Conservation (phyloP, 2,797 vertebrate genomes). For the Bucorvus abyssinicus region DNA sequence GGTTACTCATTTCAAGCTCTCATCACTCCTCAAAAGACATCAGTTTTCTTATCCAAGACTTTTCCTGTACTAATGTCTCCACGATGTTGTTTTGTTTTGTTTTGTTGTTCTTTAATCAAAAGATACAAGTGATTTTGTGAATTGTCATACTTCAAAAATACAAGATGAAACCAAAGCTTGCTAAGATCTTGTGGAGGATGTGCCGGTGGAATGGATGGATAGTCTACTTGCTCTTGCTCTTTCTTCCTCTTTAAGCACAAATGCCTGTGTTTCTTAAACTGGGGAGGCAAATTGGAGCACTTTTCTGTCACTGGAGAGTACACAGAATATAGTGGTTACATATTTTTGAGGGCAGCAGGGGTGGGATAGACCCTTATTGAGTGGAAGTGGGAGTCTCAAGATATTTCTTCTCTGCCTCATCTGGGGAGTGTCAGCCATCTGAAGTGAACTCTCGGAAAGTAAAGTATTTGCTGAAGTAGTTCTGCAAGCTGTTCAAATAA, state of each 20-base stretch:
- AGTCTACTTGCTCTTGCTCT: neutral
- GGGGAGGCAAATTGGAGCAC: neutral
- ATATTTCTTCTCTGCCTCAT: neutral
- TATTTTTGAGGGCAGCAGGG: neutral
- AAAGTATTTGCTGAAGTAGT: neutral
- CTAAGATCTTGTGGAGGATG: neutral
- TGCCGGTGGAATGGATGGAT: neutral
- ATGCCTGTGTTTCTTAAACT: neutral
- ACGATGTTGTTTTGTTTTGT: neutral
- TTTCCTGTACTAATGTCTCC: neutral
- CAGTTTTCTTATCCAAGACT: neutral
- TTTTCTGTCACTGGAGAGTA: neutral
- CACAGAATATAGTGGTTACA: neutral
- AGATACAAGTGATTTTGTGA: neutral
- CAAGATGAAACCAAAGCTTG: neutral
- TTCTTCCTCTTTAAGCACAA: neutral
- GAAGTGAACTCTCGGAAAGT: neutral
- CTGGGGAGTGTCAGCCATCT: neutral
- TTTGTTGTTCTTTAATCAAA: neutral
- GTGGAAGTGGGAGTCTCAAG: neutral
- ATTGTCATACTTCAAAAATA: neutral
- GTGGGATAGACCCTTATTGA: neutral
- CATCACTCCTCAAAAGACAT: neutral
- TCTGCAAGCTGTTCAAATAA: constrained; percentile 11
- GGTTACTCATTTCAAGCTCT: neutral